phyloP scores from a whole-genome alignment of 92 coral and sea anemone genomes.

The Palythoa heliodiscus region DNA sequence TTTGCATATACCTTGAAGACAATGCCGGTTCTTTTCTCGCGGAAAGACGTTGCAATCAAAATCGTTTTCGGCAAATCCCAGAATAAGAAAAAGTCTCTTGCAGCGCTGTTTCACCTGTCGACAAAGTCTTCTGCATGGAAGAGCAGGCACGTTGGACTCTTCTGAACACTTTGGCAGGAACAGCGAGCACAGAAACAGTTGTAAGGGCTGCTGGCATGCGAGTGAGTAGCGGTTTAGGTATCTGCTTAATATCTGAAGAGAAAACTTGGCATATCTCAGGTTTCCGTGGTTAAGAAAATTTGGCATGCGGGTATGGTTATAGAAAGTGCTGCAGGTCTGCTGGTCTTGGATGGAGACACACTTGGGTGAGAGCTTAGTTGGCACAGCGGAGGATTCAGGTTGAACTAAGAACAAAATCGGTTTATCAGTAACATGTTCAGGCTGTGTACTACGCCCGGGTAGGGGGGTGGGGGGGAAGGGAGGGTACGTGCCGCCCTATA shows the following conservation, averaged over 20 bases:
- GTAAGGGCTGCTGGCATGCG: not conserved
- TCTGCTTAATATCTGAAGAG: not conserved
- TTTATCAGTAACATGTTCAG: not conserved
- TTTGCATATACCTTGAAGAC: not conserved
- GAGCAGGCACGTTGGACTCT: not conserved
- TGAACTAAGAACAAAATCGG: not conserved
- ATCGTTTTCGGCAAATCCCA: not conserved
- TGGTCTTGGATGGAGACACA: not conserved
- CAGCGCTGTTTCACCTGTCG: conserved; percentile 24
- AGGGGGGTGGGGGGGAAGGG: no score
- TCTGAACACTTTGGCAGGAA: conserved; percentile 12
- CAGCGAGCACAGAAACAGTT: conserved; percentile 15
- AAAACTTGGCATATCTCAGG: conserved; percentile 5
- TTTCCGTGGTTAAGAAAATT: conserved; percentile 18
- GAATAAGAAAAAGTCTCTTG: not conserved
- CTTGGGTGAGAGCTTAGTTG: not conserved
- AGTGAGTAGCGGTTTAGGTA: not conserved
- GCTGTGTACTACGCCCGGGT: no score
- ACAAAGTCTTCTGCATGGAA: conserved; percentile 32
- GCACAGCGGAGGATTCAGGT: not conserved
- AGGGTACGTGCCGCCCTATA: no score
- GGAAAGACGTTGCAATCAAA: conserved; percentile 12
- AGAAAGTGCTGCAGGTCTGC: not conserved
- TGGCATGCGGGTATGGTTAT: conserved; percentile 28
- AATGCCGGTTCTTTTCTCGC: conserved; percentile 3